phyloP scores from a whole-genome alignment of 2,797 vertebrate genomes.

The Falco novaeseelandiae region DNA sequence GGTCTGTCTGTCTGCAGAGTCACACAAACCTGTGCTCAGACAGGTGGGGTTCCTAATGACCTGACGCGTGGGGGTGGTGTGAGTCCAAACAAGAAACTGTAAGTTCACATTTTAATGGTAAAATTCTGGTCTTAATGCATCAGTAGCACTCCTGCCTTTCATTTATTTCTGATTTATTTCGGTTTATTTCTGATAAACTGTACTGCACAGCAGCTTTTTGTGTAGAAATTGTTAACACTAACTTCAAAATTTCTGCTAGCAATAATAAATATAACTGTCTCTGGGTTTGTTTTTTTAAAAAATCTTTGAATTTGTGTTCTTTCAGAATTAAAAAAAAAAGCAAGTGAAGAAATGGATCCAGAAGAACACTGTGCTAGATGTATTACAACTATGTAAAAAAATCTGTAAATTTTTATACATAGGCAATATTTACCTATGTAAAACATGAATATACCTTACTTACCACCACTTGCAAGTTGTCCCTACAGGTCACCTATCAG shows the following conservation, averaged over 20 bases:
- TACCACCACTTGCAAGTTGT: not conserved
- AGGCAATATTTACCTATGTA: not conserved
- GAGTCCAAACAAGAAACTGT: not conserved
- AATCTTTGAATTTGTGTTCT: not conserved
- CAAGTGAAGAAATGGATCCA: not conserved
- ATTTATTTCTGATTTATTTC: not conserved
- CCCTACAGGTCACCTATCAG: not conserved
- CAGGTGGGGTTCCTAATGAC: not conserved
- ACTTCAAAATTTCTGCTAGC: not conserved
- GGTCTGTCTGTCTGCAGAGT: not conserved
- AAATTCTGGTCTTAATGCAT: not conserved
- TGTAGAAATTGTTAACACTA: not conserved
- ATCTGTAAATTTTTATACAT: not conserved
- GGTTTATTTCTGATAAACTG: not conserved
- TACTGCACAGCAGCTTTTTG: not conserved
- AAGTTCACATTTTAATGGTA: not conserved
- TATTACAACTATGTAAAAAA: not conserved
- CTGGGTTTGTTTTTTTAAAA: no score
- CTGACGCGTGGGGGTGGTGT: accelerated
- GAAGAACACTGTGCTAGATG: not conserved
- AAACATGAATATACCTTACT: not conserved
- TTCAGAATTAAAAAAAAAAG: not conserved
- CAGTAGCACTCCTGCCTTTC: not conserved
- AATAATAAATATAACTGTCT: not conserved
- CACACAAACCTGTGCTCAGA: not conserved